These are phyloP conservation scores for Harpalus rufipes DNA, from an alignment of 2,888 invertebrate species.

Conservation along the genomic window DNA sequence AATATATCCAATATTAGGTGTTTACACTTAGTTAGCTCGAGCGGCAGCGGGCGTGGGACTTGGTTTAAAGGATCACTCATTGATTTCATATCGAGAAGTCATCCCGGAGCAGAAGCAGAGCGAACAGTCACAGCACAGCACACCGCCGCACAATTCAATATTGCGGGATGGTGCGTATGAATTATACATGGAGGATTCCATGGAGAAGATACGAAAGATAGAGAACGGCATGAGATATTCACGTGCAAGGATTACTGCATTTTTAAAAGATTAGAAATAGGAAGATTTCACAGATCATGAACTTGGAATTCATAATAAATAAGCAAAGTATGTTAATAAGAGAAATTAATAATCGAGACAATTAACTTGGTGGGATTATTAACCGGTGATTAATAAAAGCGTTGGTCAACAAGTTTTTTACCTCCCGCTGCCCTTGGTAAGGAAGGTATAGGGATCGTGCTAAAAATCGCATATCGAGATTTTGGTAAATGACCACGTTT, in stretches of 20 bases:
- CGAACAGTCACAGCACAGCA: conserved; percentile 1
- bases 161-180: conserved; percentile 70
- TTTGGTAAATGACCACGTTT: too few species aligned
- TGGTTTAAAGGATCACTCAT: conserved; percentile 70
- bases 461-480: too few species aligned
- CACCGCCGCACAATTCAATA: conserved; percentile 70
- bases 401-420: too few species aligned
- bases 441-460: too few species aligned
- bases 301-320: background rate
- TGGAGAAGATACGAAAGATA: background rate
- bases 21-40: conserved; percentile 70
- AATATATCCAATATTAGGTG: conserved; percentile 69
- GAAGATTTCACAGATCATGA: too few species aligned
- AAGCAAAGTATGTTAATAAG: too few species aligned
- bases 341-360: too few species aligned
- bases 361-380: too few species aligned
- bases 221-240: background rate
- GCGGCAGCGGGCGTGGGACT: background rate
- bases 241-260: background rate
- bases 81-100: conserved; percentile 72
- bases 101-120: conserved; percentile 67
- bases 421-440: too few species aligned
- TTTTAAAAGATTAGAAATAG: background rate
- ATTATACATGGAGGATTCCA: conserved; percentile 70
- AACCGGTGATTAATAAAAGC: too few species aligned